Base-by-base conservation (phyloP, 2,113 vertebrate genomes). In the Proterorhinus semilunaris region DNA sequence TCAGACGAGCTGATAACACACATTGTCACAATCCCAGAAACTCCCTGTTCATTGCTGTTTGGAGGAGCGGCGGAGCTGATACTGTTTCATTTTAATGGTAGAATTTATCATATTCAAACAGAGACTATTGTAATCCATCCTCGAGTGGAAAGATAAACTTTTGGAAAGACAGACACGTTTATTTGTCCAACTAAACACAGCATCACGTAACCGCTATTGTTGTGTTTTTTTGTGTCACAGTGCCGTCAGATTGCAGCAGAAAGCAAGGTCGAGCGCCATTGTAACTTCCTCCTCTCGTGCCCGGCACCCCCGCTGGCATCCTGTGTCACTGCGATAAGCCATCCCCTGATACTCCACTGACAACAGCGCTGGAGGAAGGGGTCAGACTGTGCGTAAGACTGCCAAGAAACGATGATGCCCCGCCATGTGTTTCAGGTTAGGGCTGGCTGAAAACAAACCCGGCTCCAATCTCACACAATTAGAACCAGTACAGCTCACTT, bases 251-350 rank as follows among this genome's bases (percentile, higher is more conserved):
- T 82, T 85, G 77, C 78, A 74, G 78, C 66, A 85, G 66, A 88
- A 89, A 91, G 88, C 84, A 91, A 89, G 76, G 62, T 55, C 74
- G 76, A 80, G 76, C 75, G 87, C 80, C 80, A 85, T 74, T 85
- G 86, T 87, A 83, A 86, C 87, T 89, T 91, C 89, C 90, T 42
- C 86, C 72, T 86, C 79, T 84, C 80, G 84, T 82, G 81, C 79
- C 81, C 69, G 79, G 83, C 67, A 80, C 83, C 85, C 82, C 86
- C 75, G 75, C 76, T 88, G 83, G 83, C 84, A 85, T 91, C 88
- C 90, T 90, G 88, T 85, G 82, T 83, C 84, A 87, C 78, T 79
- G 82, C 80, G 89, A 91, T 92, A 91, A 92, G 87, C 76, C 82
- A 84, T 87, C 87, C 83, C 90, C 68, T 58, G 84, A 86, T 84